phyloP scores from a whole-genome alignment of 2,113 vertebrate genomes.

The Sylvicapra grimmia region DNA sequence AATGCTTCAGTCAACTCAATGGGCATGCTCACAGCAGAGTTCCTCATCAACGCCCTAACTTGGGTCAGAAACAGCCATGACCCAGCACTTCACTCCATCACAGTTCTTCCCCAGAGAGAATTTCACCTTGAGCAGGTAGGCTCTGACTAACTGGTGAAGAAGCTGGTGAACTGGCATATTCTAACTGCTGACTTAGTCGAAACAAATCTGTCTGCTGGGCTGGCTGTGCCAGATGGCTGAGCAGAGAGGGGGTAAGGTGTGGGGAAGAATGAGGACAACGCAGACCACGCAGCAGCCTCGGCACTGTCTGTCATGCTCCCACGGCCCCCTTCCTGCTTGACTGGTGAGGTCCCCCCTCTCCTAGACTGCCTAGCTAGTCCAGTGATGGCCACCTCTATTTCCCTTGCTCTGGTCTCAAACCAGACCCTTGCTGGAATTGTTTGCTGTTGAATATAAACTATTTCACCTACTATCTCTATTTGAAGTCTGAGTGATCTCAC shows the following conservation, averaged over 20 bases:
- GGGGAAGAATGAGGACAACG: neutral
- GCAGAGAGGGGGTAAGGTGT: neutral
- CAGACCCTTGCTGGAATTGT: neutral
- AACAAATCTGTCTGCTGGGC: neutral
- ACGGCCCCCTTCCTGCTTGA: neutral
- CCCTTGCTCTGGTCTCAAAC: neutral
- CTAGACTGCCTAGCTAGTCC: neutral
- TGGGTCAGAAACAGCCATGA: neutral
- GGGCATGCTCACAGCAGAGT: neutral
- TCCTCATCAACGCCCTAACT: neutral
- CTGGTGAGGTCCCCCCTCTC: neutral
- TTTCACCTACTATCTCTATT: neutral
- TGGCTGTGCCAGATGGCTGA: neutral
- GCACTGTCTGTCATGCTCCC: neutral
- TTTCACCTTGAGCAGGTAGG: neutral
- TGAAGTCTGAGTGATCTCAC: neutral
- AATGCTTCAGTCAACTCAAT: neutral
- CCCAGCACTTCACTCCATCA: neutral
- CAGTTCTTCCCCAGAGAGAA: neutral
- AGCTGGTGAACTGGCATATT: neutral
- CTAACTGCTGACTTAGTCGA: neutral
- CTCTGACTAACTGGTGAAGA: neutral
- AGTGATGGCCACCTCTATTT: neutral
- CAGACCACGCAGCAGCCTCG: fast-evolving
- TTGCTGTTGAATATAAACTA: neutral